Base-by-base conservation (phyloP, 2,797 vertebrate genomes). In the Chiroxiphia lanceolata region DNA sequence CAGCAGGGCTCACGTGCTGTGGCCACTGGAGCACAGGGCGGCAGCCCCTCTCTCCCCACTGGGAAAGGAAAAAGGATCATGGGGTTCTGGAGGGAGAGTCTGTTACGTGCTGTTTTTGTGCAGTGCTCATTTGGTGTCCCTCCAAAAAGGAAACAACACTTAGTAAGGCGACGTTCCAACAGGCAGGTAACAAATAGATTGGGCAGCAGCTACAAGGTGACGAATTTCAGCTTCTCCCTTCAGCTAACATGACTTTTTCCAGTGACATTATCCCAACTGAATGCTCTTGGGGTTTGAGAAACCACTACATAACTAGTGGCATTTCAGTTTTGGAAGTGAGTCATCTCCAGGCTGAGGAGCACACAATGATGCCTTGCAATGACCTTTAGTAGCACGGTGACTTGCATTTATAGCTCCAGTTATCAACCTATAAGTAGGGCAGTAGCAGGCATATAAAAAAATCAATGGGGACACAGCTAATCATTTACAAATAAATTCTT, bases 251-350 rank as follows among this genome's bases (percentile, higher is more conserved):
- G 42, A 48, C 23, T 68, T 54, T 74, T 79, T 33, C 68, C 53
- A 21, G 3, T 89, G 92, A 83, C 48, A 23, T 53, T 34, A 84
- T 67, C 70, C 70, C 86, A 70, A 12, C 8, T 72, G 86, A 57
- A 92, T 84, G 83, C 71, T 93, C 53, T 40, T 77, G 45, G 27
- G 71, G 48, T 67, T 84, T 74, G 83, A 94, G 90, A 90, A 95
- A 72, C 70, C 48, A 34, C 70, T 67, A 51, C 36, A 3, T 87
- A 94, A 68, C 48, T 77, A 45, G 23, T 47, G 57, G 75, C 45
- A 56, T 71, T 89, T 87, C 36, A 80, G 45, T 86, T 70, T 60
- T 83, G 44, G 60, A 89, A 89, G 56, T 85, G 90, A 96, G 83
- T 96, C 90, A 92, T 40, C 70, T 79, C 44, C 83, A 81, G 54